Base-by-base conservation (phyloP, 2,888 invertebrate species). In the Cacoxenus indagator region DNA sequence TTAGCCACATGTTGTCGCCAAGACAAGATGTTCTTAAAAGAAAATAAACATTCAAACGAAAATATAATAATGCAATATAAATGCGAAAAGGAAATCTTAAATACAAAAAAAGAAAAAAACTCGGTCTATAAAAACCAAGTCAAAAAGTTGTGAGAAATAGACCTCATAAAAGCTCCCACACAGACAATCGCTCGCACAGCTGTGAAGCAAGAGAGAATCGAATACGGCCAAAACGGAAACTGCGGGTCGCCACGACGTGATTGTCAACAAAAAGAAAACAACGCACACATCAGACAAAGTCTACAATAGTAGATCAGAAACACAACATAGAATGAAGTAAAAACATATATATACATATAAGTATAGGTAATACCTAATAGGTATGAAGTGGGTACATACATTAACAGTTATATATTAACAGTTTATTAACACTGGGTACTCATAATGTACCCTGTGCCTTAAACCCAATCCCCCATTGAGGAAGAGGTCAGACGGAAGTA, bases 201-300 rank as follows among this genome's bases (percentile, higher is more conserved):
- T 64, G 62, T 45, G 45, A 27, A 46, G 17, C 19, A 26, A 64
- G 29, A 26, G 65, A 67, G 24, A 68, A 54, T 57, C 17, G 46
- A 37, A 55, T 17, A 62, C 57, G 65, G 68, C 8, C 70, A 70
- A 65, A 73, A 55, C 67, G 77, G 79, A 78, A 79, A 82, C 75
- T 81, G 78, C 76, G 79, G 78, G 77, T 75, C 67, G 69, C 69
- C 75, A 70, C 62, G 27, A 61, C 45, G 24, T 72, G 72, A 77
- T 71, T 72, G 68, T 61, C 72, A 77, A 71, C 69, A 68, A 61
- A 19, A 37, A 61, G 54, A 37, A 37, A 37, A n/a, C n/a, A 37
- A 37, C 8, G 37, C 14, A 37, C 37, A 1, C 8, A 37, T n/a
- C n/a, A n/a, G n/a, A n/a, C n/a, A n/a, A n/a, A n/a, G n/a, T n/a